Percentiles rank a stretch among this genome's conserved stretches.
These are phyloP conservation scores for Neocrepidodera transversa DNA, from an alignment of 2,888 invertebrate species.

Conservation along the genomic window DNA sequence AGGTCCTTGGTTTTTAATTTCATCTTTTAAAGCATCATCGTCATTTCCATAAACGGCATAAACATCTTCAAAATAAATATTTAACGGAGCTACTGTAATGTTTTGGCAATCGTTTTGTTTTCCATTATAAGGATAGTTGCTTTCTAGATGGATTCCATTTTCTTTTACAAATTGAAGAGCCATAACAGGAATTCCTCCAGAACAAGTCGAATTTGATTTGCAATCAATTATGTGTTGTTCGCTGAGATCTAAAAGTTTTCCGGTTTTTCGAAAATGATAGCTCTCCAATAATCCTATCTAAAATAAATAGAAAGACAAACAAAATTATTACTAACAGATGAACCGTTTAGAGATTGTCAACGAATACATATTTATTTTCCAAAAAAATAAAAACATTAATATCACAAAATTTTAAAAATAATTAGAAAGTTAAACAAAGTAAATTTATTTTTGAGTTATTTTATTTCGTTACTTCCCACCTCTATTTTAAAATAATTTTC, in stretches of 20 bases:
- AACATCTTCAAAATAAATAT: slow-evolving; percentile 9
- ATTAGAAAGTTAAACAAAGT: too few species aligned
- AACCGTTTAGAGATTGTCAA: too few species aligned
- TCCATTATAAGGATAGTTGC: slow-evolving; percentile 25
- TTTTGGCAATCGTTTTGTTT: slow-evolving; percentile 22
- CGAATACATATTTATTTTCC: too few species aligned
- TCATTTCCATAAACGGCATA: background rate
- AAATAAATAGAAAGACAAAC: slow-evolving; percentile 11
- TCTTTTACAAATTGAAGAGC: slow-evolving; percentile 24
- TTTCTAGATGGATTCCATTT: slow-evolving; percentile 23
- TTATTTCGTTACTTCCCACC: too few species aligned
- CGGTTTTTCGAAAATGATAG: slow-evolving; percentile 22
- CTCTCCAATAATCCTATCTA: slow-evolving; percentile 28
- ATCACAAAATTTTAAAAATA: too few species aligned
- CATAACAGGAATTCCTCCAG: slow-evolving; percentile 18
- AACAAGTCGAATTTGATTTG: slow-evolving; percentile 18
- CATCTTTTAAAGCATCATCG: slow-evolving; percentile 16
- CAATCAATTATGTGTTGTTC: slow-evolving; percentile 46
- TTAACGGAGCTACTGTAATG: slow-evolving; percentile 7
- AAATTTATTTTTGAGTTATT: too few species aligned
- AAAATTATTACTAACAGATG: too few species aligned
- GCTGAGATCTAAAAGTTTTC: slow-evolving; percentile 22
- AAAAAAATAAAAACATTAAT: too few species aligned
- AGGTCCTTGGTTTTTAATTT: slow-evolving; percentile 22
- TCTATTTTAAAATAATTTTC: too few species aligned